phyloP scores from a whole-genome alignment of 2,888 invertebrate genomes.

The Gnatocerus cornutus region DNA sequence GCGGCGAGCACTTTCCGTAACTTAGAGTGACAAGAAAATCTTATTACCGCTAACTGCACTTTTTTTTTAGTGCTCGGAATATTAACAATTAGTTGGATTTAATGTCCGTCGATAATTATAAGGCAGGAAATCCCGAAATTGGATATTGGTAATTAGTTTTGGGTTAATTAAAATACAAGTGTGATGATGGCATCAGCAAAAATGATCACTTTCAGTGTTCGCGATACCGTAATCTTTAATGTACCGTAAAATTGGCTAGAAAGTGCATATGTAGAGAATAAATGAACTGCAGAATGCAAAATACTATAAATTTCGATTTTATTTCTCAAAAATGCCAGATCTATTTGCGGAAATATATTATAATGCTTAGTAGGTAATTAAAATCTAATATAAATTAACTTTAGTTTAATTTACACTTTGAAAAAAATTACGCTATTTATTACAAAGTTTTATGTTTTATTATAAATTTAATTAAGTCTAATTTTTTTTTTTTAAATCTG shows the following conservation, averaged over 20 bases:
- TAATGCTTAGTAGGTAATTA: too few relatives aligned
- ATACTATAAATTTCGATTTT: too few relatives aligned
- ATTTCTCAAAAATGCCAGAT: too few relatives aligned
- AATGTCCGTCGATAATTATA: not conserved
- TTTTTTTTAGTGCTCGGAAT: not conserved
- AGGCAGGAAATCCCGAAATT: constrained; percentile 1
- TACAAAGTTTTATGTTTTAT: too few relatives aligned
- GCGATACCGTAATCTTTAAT: constrained; percentile 19
- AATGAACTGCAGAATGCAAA: too few relatives aligned
- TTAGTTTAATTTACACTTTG: too few relatives aligned
- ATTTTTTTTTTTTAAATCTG: too few relatives aligned
- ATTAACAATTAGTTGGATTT: not conserved
- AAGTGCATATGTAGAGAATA: not conserved
- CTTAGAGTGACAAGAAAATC: not conserved
- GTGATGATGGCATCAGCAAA: not conserved
- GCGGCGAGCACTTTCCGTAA: not conserved
- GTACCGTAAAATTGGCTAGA: constrained; percentile 28
- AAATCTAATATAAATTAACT: too few relatives aligned
- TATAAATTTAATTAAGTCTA: too few relatives aligned
- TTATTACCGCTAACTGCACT: not conserved
- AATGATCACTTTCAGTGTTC: constrained; percentile 23
- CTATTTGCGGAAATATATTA: too few relatives aligned
- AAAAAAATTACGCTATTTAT: too few relatives aligned
- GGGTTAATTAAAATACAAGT: constrained; percentile 11
- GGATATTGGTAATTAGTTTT: not conserved